phyloP scores from a whole-genome alignment of 2,888 invertebrate species.

The Noctua pronuba region DNA sequence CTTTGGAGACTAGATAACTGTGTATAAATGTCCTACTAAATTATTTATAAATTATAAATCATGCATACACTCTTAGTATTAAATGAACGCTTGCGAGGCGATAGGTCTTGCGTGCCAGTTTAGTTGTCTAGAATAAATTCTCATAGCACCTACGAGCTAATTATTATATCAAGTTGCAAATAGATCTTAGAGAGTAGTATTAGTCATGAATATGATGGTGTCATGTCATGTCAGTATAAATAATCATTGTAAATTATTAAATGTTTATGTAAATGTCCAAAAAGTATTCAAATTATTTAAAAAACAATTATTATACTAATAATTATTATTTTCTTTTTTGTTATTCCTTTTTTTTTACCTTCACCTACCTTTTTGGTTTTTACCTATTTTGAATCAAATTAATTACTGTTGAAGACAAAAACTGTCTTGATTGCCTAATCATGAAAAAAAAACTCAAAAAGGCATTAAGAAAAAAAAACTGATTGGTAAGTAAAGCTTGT shows the following conservation, averaged over 20 bases:
- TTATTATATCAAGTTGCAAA: constrained; percentile 86
- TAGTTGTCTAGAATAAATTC: constrained; percentile 88
- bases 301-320: constrained; percentile 89
- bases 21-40: constrained; percentile 88
- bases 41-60: constrained; percentile 89
- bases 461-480: background rate
- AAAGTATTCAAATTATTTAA: constrained; percentile 91
- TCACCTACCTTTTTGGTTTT: constrained; percentile 53
- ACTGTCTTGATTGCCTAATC: background rate
- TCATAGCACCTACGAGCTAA: constrained; percentile 88
- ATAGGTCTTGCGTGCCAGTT: constrained; percentile 85
- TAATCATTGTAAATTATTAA: constrained; percentile 91
- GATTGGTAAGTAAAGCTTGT: background rate
- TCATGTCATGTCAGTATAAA: constrained; percentile 90
- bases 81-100: constrained; percentile 85
- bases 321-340: constrained; percentile 85
- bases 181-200: constrained; percentile 87
- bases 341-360: constrained; percentile 79
- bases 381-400: constrained; percentile 8
- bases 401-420: constrained; percentile 8
- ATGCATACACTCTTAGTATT: constrained; percentile 90
- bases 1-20: constrained; percentile 81
- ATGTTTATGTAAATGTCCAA: constrained; percentile 91
- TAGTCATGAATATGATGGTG: constrained; percentile 89
- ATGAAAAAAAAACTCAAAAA: background rate